These are phyloP conservation scores for Crossaster papposus DNA, from an alignment of 53 echinoderm and acorn worm genomes.

Conservation along the genomic window DNA sequence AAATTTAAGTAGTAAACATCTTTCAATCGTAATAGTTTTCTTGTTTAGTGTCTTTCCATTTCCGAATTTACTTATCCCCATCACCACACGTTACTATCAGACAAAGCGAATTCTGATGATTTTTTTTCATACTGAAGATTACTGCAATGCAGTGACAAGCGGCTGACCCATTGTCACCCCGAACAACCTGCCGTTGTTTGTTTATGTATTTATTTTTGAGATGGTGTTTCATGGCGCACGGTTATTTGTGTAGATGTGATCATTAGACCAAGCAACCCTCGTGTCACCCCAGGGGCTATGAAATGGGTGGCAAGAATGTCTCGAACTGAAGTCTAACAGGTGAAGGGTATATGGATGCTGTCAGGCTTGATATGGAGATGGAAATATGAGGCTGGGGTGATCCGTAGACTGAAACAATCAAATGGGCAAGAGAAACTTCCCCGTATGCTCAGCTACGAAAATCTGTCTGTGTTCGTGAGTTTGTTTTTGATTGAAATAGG, in stretches of 20 bases:
- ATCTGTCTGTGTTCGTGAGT: no score
- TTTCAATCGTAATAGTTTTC: no score
- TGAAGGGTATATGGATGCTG: neutral
- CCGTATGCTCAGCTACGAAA: no score
- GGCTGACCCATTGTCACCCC: neutral
- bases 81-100: neutral
- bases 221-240: neutral
- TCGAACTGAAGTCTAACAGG: slow-evolving; percentile 1
- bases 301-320: slow-evolving; percentile 23
- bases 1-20: no score
- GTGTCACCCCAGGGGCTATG: slow-evolving; percentile 27
- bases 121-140: neutral
- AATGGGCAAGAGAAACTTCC: no score
- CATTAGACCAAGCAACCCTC: slow-evolving; percentile 8
- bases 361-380: neutral
- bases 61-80: no score
- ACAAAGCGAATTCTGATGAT: no score
- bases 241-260: neutral
- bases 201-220: slow-evolving; percentile 23
- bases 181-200: neutral
- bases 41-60: neutral
- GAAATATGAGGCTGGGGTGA: neutral
- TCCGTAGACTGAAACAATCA: no score
- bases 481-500: no score
- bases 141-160: neutral